phyloP scores from a whole-genome alignment of 2,113 vertebrate species.

The Chinchilla lanigera region DNA sequence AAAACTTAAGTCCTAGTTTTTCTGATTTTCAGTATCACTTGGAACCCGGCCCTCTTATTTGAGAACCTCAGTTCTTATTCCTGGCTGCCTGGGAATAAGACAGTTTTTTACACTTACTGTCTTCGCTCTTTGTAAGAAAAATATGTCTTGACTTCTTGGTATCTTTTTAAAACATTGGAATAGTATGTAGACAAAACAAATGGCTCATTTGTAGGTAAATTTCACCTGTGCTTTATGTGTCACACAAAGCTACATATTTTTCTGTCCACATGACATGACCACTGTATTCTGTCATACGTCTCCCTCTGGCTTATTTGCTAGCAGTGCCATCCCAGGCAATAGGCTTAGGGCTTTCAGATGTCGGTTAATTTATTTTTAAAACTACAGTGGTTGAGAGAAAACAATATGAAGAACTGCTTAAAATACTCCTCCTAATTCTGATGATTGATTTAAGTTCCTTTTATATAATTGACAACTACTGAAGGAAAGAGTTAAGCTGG shows the following conservation, averaged over 20 bases:
- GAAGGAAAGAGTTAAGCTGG: not conserved
- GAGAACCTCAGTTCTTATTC: not conserved
- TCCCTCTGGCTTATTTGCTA: conserved; percentile 1
- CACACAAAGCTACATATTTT: not conserved
- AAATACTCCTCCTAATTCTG: conserved; percentile 38
- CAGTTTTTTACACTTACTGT: not conserved
- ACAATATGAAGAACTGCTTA: not conserved
- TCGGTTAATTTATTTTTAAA: conserved; percentile 34
- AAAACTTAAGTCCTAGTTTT: not conserved
- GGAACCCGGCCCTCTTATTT: not conserved
- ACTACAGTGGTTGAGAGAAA: not conserved
- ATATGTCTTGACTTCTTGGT: not conserved
- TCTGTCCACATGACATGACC: not conserved
- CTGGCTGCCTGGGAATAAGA: not conserved
- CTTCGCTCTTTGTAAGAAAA: not conserved
- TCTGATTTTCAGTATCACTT: not conserved
- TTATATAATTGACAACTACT: not conserved
- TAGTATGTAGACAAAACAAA: not conserved
- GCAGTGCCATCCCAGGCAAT: not conserved
- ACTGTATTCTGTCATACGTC: not conserved
- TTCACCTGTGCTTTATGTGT: not conserved
- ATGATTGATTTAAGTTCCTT: not conserved
- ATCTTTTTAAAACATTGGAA: not conserved
- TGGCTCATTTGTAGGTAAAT: not conserved
- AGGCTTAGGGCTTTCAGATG: not conserved